These are phyloP conservation scores for honey bee (Apis mellifera) DNA, from an alignment of 1,140 invertebrate species.

Conservation along the genomic window DNA sequence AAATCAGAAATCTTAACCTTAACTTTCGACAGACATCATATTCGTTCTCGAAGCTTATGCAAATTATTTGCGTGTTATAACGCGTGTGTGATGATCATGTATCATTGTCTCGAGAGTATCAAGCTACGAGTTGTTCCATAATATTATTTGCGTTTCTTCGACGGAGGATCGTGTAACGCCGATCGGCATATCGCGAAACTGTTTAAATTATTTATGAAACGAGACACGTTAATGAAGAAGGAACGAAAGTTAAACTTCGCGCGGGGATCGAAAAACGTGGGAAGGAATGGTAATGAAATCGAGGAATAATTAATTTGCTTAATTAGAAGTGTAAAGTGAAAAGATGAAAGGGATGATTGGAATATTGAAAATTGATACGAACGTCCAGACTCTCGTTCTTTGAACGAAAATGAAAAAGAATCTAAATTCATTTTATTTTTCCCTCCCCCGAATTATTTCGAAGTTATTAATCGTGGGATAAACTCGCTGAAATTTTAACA, in stretches of 20 bases:
- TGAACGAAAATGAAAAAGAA: neutral
- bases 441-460: too few species aligned
- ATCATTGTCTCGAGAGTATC: slow-evolving; percentile 14
- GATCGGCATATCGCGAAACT: neutral
- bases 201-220: neutral
- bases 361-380: neutral
- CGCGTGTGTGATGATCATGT: neutral
- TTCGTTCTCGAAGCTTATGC: neutral
- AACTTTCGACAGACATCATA: neutral
- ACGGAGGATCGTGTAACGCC: neutral
- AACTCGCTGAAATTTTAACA: neutral
- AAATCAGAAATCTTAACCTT: neutral
- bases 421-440: neutral
- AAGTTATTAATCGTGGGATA: neutral
- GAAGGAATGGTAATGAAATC: neutral
- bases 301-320: slow-evolving; percentile 14
- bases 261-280: neutral
- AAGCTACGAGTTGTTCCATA: neutral
- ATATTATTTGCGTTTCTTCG: neutral
- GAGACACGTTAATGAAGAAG: neutral
- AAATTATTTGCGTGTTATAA: neutral
- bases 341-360: neutral
- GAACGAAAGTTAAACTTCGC: slow-evolving; percentile 8
- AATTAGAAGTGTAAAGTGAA: neutral
- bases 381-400: too few species aligned